Conservation (phyloP, 2,113 vertebrate species). For the Melanocharis versteri region DNA sequence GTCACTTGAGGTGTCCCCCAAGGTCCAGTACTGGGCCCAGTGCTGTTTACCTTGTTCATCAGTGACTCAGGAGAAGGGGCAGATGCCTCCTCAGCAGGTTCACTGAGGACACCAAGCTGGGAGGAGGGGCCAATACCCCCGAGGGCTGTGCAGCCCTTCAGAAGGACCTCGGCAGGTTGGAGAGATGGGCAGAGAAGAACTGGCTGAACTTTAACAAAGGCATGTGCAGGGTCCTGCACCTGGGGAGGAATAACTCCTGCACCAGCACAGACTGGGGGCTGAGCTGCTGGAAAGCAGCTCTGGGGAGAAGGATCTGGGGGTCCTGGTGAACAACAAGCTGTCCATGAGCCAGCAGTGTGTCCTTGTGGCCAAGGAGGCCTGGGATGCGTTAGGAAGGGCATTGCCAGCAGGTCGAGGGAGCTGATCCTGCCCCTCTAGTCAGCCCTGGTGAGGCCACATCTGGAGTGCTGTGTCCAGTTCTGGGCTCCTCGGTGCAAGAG, state of each 20-base stretch:
- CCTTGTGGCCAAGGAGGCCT: neutral
- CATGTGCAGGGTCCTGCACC: neutral
- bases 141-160: neutral
- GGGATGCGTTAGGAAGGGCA: neutral
- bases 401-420: neutral
- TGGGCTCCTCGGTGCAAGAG: neutral
- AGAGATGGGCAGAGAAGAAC: neutral
- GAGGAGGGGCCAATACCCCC: neutral
- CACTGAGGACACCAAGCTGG: neutral
- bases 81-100: neutral
- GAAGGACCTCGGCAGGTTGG: rapidly evolving
- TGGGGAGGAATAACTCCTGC: neutral
- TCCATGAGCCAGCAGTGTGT: neutral
- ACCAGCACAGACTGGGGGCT: neutral
- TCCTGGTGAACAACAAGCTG: neutral
- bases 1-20: neutral
- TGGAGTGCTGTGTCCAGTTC: neutral
- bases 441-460: neutral
- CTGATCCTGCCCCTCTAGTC: neutral
- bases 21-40: neutral
- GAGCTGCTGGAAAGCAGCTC: neutral
- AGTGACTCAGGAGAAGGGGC: neutral
- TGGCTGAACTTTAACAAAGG: neutral
- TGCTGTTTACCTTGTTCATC: neutral
- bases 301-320: neutral